Evolutionary conservation across 1,140 invertebrate genomes (phyloP), one percentile per base, ranked within the genome.

Genomic region (Euura saliciscinereae): DNA sequence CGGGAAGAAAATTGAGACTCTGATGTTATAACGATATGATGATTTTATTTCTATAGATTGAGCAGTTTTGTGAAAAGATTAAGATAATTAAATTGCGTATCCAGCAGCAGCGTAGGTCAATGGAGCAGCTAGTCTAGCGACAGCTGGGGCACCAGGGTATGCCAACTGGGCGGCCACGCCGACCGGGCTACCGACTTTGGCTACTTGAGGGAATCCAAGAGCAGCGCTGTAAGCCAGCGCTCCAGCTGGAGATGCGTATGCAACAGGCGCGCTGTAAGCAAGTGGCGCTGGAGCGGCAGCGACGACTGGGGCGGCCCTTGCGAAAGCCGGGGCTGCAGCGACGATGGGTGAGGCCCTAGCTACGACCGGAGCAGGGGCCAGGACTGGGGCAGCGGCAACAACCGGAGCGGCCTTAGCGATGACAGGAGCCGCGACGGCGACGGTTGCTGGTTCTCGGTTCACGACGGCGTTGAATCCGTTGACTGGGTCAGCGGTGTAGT

Each of bases 401-500:
- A 71, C 70, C 8, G 75, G 66, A 66, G 77, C 45, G 45, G 75
- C 3, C 71, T 80, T 46, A 28, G 84, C 81, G 13, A 77, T 74
- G 8, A 71, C 76, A 7, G 69, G 71, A 70, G 78, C 74, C 5
- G 76, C 70, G 81, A 76, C 77, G 43, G 83, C 81, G 7, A 82
- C 79, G 10, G 86, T 80, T 7, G 88, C 87, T 44, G 89, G 84
- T 78, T 89, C 88, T 77, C 90, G 89, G 78, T 89, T 89, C 8
- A 90, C 89, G 44, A 90, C 86, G 44, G 89, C 89, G 79, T 90
- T 90, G 84, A 90, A 90, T 78, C 88, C 89, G 77, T 89, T 90
- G 73, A 90, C 81, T 3, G 77, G 45, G 45, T 90, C 88, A 65
- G 90, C 90, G 70, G 86, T 86, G 83, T 91, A 91, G 72, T 87